These are phyloP conservation scores for Galemys pyrenaicus DNA, from an alignment of 2,113 vertebrate genomes.

Conservation along the genomic window DNA sequence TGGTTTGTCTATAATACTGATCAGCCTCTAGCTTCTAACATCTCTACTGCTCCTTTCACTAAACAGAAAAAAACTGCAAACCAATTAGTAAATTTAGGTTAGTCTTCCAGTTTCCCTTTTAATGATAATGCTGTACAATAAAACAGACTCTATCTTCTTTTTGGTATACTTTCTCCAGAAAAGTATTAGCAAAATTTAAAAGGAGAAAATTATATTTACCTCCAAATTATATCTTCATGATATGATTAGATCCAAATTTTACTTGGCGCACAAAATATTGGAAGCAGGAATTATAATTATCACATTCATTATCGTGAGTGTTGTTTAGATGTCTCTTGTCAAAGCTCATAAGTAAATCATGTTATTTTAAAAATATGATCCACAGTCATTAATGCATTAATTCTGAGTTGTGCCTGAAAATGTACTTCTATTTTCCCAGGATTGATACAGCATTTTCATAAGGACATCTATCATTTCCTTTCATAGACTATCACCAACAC, in stretches of 20 bases:
- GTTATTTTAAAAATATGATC: not conserved
- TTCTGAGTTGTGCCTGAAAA: conserved; percentile 37
- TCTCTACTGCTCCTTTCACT: conserved; percentile 13
- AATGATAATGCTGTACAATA: not conserved
- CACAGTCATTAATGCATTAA: conserved; percentile 23
- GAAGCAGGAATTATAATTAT: not conserved
- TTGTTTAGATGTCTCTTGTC: not conserved
- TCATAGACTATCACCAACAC: not conserved
- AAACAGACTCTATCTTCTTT: conserved; percentile 19
- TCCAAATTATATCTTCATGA: not conserved
- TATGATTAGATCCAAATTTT: not conserved
- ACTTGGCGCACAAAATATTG: not conserved
- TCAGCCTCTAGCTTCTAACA: not conserved
- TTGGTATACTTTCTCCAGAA: not conserved
- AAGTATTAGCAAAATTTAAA: not conserved
- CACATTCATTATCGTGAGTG: not conserved
- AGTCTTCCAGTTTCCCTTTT: not conserved
- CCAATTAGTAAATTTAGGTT: conserved; percentile 18
- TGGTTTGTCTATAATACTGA: conserved; percentile 2
- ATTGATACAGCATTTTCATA: not conserved
- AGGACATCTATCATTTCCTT: not conserved
- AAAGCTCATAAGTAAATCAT: conserved; percentile 19
- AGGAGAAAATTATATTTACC: not conserved
- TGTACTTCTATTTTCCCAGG: conserved; percentile 13
- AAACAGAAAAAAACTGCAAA: not conserved